Percentiles rank a stretch among this genome's conserved stretches.
Evolutionary conservation across 2,888 invertebrate species (phyloP).

Genomic region (Acanthopleura granulata): DNA sequence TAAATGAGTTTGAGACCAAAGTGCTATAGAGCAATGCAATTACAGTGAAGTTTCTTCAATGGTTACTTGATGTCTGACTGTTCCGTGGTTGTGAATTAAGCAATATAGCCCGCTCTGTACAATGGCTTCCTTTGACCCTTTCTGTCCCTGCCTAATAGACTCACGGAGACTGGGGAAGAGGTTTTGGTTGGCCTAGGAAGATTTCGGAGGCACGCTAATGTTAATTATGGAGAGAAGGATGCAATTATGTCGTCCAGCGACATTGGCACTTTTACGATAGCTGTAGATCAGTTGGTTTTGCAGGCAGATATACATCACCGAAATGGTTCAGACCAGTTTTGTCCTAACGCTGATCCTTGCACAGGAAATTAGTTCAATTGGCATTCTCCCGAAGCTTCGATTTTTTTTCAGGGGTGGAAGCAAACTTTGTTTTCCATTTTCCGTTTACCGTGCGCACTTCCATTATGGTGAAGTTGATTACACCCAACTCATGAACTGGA

Average conservation of each 20-base stretch:
- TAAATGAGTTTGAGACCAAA: too few species aligned
- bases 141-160: background rate
- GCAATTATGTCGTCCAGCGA: conserved; percentile 9
- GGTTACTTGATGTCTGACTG: background rate
- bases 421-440: too few species aligned
- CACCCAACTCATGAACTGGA: too few species aligned
- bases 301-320: background rate
- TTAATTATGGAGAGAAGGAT: background rate
- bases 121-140: conserved; percentile 7
- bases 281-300: background rate
- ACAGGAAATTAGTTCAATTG: conserved; percentile 10
- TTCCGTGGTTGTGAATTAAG: background rate
- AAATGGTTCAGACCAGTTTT: background rate
- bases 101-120: background rate
- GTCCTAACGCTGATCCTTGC: background rate
- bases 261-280: background rate
- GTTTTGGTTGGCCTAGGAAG: too few species aligned
- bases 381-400: background rate
- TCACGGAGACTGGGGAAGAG: background rate
- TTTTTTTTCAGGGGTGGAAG: too few species aligned
- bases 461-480: too few species aligned
- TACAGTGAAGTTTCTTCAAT: background rate
- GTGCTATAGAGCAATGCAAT: conserved; percentile 6
- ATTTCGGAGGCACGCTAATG: background rate
- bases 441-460: too few species aligned